These are phyloP conservation scores for Phylloscopus trochiloides DNA, from an alignment of 2,113 vertebrate genomes.

Conservation along the genomic window DNA sequence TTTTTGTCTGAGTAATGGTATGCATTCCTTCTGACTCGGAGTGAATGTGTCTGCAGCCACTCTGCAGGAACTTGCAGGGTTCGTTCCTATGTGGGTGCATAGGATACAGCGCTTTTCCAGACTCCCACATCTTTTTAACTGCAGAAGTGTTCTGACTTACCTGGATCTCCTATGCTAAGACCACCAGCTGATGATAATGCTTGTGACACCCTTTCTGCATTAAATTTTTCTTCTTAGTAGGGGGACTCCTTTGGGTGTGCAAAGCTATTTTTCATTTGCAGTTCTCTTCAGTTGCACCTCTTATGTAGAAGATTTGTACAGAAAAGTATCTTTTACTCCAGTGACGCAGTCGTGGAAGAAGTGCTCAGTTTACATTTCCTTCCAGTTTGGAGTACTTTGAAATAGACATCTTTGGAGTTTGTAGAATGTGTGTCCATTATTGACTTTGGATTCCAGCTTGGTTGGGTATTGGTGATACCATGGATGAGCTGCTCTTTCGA, in stretches of 20 bases:
- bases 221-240: not conserved
- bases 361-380: not conserved
- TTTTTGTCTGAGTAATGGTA: not conserved
- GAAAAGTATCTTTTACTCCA: not conserved
- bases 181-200: not conserved
- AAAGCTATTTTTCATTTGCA: not conserved
- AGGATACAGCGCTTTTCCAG: accelerated
- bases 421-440: not conserved
- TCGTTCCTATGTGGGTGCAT: accelerated
- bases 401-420: not conserved
- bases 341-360: not conserved
- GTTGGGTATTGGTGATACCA: not conserved
- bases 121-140: not conserved
- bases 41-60: not conserved
- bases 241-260: not conserved
- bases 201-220: not conserved
- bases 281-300: not conserved
- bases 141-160: not conserved
- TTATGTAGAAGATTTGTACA: not conserved
- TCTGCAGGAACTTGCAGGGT: not conserved
- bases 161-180: not conserved
- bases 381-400: not conserved
- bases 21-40: not conserved
- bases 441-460: not conserved
- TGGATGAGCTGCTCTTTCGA: not conserved